phyloP scores from a whole-genome alignment of 2,113 vertebrate species.

The Zosterops hypoxanthus region DNA sequence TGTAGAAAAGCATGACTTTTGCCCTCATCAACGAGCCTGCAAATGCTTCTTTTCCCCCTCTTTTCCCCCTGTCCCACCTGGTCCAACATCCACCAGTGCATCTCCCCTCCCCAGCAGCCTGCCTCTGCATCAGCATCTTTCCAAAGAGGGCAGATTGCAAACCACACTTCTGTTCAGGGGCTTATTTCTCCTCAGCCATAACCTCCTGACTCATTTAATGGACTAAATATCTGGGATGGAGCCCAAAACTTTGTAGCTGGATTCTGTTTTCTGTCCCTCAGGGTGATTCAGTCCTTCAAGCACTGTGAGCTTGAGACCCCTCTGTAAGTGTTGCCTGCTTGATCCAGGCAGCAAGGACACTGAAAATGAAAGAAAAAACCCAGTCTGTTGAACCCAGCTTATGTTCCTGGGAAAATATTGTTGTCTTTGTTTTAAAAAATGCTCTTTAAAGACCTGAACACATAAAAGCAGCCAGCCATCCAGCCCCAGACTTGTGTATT shows the following conservation, averaged over 20 bases:
- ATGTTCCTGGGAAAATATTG: not conserved
- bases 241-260: conserved; percentile 60
- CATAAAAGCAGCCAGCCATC: not conserved
- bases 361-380: not conserved
- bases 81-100: not conserved
- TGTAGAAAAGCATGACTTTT: not conserved
- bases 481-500: not conserved
- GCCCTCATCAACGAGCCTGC: not conserved
- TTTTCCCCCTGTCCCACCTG: not conserved
- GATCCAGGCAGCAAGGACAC: not conserved
- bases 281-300: conserved; percentile 22
- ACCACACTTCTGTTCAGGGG: conserved; percentile 4
- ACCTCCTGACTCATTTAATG: conserved; percentile 53
- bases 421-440: not conserved
- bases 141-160: conserved; percentile 15
- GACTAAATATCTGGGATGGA: conserved; percentile 43
- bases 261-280: conserved; percentile 22
- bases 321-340: conserved; percentile 9
- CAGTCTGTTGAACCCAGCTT: not conserved
- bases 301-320: not conserved
- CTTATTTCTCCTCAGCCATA: not conserved
- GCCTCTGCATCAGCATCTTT: conserved; percentile 10
- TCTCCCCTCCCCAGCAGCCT: not conserved
- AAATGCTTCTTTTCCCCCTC: not conserved
- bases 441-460: not conserved